A percentile compares a stretch with the other conserved stretches of the same genome.
These are phyloP conservation scores for Petrophora chlorosata DNA, from an alignment of 2,888 invertebrate species.

Conservation along the genomic window DNA sequence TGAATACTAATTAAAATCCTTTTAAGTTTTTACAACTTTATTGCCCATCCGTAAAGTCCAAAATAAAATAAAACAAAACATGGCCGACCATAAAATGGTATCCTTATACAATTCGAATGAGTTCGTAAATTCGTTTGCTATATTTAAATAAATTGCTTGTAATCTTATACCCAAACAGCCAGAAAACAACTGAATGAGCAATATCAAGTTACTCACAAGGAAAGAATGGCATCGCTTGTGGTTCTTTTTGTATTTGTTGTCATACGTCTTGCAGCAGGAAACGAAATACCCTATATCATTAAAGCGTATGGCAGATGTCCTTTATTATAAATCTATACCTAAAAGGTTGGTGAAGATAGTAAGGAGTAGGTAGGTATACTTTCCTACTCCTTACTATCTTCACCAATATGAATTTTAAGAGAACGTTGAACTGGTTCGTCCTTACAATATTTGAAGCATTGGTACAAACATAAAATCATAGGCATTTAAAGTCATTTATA, in stretches of 20 bases:
- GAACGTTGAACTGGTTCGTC: no score
- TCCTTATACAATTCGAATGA: slow-evolving; percentile 60
- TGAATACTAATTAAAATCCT: neutral
- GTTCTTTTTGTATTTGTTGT: slow-evolving; percentile 66
- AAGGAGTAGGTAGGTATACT: no score
- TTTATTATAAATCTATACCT: neutral
- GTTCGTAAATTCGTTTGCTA: slow-evolving; percentile 78
- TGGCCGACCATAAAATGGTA: slow-evolving; percentile 58
- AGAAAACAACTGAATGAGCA: slow-evolving; percentile 80
- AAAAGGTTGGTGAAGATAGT: neutral
- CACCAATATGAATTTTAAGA: no score
- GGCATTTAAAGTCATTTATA: no score
- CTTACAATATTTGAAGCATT: no score
- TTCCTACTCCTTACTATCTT: no score
- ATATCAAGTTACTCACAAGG: slow-evolving; percentile 74
- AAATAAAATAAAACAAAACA: slow-evolving; percentile 55
- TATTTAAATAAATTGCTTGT: slow-evolving; percentile 82
- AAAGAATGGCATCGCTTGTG: slow-evolving; percentile 67
- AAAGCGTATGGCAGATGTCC: slow-evolving; percentile 9
- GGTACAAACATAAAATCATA: no score
- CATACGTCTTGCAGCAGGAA: slow-evolving; percentile 49
- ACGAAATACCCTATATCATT: slow-evolving; percentile 23
- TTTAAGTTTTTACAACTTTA: slow-evolving; percentile 26
- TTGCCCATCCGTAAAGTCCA: slow-evolving; percentile 31
- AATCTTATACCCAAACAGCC: slow-evolving; percentile 82